phyloP scores from a whole-genome alignment of 2,113 vertebrate genomes.

The Dipodomys ordii region DNA sequence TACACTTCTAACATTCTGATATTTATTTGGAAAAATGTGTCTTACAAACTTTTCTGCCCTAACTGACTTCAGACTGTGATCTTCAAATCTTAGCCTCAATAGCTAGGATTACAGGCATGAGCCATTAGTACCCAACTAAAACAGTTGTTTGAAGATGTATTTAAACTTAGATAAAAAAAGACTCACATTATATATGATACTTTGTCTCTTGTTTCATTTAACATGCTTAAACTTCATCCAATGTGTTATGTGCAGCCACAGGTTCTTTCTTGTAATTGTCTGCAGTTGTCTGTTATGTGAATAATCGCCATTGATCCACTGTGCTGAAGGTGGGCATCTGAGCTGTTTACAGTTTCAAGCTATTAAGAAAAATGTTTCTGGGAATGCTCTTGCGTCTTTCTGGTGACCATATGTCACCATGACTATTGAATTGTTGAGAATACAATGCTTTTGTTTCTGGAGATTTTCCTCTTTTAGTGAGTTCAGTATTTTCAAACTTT shows the following conservation, averaged over 20 bases:
- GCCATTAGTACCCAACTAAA: too few relatives aligned
- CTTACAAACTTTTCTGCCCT: too few relatives aligned
- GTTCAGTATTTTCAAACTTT: background rate
- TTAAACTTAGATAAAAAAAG: background rate
- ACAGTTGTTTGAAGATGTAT: background rate
- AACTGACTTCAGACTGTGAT: too few relatives aligned
- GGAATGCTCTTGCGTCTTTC: background rate
- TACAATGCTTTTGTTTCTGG: background rate
- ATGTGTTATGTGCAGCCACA: background rate
- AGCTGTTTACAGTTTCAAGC: background rate
- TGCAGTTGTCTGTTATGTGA: background rate
- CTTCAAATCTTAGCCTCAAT: too few relatives aligned
- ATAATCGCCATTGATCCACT: background rate
- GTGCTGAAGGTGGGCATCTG: background rate
- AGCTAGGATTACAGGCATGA: too few relatives aligned
- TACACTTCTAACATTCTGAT: too few relatives aligned
- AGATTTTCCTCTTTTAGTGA: background rate
- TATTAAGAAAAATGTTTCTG: background rate
- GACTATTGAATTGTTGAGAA: background rate
- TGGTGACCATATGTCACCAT: background rate
- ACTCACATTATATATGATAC: background rate
- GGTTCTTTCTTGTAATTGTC: conserved; percentile 2
- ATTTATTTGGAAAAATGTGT: too few relatives aligned
- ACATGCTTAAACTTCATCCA: background rate
- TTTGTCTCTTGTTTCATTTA: conserved; percentile 23